These are phyloP conservation scores for Tympanuchus pallidicinctus DNA, from an alignment of 2,113 vertebrate species.

Conservation along the genomic window DNA sequence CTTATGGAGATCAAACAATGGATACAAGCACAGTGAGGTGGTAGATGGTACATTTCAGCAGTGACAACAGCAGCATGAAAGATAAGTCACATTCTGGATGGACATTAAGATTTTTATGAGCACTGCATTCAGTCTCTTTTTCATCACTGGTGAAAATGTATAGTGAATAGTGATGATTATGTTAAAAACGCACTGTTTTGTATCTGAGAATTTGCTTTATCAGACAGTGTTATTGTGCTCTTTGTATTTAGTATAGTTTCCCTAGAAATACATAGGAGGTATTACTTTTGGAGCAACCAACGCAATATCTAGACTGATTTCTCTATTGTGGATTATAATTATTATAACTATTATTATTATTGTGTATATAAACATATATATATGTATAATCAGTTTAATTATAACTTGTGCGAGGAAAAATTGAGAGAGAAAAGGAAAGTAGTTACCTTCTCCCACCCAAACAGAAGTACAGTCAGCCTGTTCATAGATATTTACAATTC, in stretches of 20 bases:
- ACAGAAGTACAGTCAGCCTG: neutral
- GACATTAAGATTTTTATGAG: neutral
- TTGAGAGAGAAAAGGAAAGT: neutral
- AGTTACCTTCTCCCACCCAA: neutral
- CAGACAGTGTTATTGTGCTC: neutral
- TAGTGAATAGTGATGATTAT: neutral
- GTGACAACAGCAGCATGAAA: neutral
- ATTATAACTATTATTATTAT: too few species aligned
- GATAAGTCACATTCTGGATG: neutral
- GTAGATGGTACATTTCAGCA: neutral
- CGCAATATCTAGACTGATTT: neutral
- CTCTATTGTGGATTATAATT: slow-evolving; percentile 33
- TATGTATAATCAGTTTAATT: neutral
- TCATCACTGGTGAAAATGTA: neutral
- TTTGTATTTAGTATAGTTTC: neutral
- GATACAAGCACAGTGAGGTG: neutral
- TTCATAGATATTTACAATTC: neutral
- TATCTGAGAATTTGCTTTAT: neutral
- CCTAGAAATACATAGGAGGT: neutral
- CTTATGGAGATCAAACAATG: neutral
- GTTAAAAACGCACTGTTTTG: neutral
- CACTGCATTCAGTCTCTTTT: neutral
- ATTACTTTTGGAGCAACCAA: too few species aligned
- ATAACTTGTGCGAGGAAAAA: neutral
- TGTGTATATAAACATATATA: neutral